phyloP scores from a whole-genome alignment of 2,888 invertebrate species.

The Trachelus tabidus region DNA sequence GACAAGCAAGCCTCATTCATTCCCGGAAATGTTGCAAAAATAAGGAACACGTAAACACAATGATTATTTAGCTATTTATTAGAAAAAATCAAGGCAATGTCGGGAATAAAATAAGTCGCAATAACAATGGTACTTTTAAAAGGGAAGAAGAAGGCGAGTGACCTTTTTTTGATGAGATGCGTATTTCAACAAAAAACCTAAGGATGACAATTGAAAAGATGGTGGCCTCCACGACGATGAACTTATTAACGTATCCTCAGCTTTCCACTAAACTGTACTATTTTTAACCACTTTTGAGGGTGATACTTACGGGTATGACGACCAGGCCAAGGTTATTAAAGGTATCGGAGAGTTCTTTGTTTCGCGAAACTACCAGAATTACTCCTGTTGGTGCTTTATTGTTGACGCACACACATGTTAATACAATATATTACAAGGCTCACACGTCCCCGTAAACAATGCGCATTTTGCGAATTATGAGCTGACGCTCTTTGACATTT shows the following conservation, averaged over 20 bases:
- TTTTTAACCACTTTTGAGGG: constrained; percentile 55
- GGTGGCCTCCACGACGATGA: not conserved
- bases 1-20: not conserved
- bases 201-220: not conserved
- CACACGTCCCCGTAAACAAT: not conserved
- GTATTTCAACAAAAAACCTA: not conserved
- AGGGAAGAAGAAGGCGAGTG: not conserved
- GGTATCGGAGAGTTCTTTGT: constrained; percentile 57
- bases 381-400: not conserved
- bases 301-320: constrained; percentile 56
- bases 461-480: constrained; percentile 23
- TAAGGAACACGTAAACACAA: not conserved
- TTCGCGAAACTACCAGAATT: constrained; percentile 37
- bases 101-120: not conserved
- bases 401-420: not conserved
- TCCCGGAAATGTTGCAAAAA: not conserved
- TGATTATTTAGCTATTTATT: not conserved
- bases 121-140: not conserved
- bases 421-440: constrained; percentile 14
- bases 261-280: constrained; percentile 46
- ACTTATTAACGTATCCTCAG: constrained; percentile 14
- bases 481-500: constrained; percentile 53
- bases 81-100: not conserved
- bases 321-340: constrained; percentile 61
- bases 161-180: not conserved